Base-by-base conservation (phyloP, 1,140 invertebrate species). In the Lasioglossum baleicum region DNA sequence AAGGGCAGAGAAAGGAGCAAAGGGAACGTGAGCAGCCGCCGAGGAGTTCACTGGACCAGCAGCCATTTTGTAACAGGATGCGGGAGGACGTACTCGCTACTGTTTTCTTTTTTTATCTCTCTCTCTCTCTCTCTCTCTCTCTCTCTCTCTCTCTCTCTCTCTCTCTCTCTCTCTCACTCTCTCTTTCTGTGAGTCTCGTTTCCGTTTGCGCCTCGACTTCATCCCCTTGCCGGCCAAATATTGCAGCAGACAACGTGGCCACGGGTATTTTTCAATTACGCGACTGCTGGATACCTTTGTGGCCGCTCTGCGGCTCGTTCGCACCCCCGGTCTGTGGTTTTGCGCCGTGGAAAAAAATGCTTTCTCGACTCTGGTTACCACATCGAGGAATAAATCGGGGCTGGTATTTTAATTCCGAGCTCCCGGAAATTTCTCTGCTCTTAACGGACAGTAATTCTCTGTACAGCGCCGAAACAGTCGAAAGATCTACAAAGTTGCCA, bases 251-350 rank as follows among this genome's bases (percentile, higher is more conserved):
- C 65, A 69, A 76, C 65, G 26, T 40, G 51, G 7, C 17, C 74
- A 42, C 53, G 66, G 67, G 56, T 73, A 79, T 65, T 73, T 79
- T 79, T 79, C 76, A 79, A 73, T 79, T 79, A 79, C 70, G 48
- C 76, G 40, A 79, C 35, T 65, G 40, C 61, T n/a, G 17, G 13
- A 17, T 17, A 35, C 71, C 70, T 64, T 73, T 58, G 70, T n/a
- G 69, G 74, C 53, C 26, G 53, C 7, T 15, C 7, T 4, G 74
- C 17, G 74, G 60, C 60, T 44, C 35, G 60, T 64, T 63, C 44
- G 67, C 68, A 26, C n/a, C 35, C 61, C 6, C 20, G 7, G 22
- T 11, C 11, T 51, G 76, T 7, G 69, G 60, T 78, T 10, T 15
- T 13, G n/a, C 13, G 26, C 2, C 58, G 60, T 13, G 60, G 53